Percentiles rank a stretch among this genome's conserved stretches.
These are phyloP conservation scores for Nymphalis polychloros DNA, from an alignment of 2,888 invertebrate species.

Conservation along the genomic window DNA sequence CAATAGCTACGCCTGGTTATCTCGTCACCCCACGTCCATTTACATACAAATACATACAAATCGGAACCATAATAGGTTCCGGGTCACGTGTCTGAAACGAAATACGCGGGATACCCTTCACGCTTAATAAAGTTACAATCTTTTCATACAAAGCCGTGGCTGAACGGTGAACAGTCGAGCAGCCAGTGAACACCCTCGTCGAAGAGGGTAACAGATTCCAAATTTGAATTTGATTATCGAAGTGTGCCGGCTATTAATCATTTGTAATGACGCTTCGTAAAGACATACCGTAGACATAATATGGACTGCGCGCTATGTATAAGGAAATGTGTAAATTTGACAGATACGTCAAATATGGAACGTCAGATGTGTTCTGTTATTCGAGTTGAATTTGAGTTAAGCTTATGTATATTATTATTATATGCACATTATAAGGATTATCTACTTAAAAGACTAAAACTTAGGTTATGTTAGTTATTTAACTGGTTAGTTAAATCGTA, in stretches of 20 bases:
- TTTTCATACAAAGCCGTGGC: slow-evolving; percentile 76
- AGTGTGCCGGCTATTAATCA: slow-evolving; percentile 81
- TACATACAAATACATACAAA: slow-evolving; percentile 74
- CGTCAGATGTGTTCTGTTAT: neutral
- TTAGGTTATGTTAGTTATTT: no score
- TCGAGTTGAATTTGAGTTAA: no score
- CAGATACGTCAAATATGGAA: neutral
- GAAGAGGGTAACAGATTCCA: slow-evolving; percentile 79
- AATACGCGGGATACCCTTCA: slow-evolving; percentile 79
- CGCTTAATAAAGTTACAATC: slow-evolving; percentile 80
- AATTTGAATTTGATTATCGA: slow-evolving; percentile 82
- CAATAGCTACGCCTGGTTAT: slow-evolving; percentile 70
- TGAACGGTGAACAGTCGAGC: slow-evolving; percentile 46
- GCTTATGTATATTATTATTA: no score
- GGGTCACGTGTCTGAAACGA: slow-evolving; percentile 84
- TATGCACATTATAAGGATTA: no score
- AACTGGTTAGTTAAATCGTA: no score
- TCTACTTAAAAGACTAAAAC: no score
- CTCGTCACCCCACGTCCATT: slow-evolving; percentile 67
- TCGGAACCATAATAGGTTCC: slow-evolving; percentile 78
- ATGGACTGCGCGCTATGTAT: neutral
- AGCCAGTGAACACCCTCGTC: slow-evolving; percentile 52
- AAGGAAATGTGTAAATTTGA: neutral
- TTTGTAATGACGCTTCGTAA: slow-evolving; percentile 75
- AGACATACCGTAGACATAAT: slow-evolving; percentile 49